phyloP scores from a whole-genome alignment of 2,888 invertebrate genomes.

The Neelides folsomi region DNA sequence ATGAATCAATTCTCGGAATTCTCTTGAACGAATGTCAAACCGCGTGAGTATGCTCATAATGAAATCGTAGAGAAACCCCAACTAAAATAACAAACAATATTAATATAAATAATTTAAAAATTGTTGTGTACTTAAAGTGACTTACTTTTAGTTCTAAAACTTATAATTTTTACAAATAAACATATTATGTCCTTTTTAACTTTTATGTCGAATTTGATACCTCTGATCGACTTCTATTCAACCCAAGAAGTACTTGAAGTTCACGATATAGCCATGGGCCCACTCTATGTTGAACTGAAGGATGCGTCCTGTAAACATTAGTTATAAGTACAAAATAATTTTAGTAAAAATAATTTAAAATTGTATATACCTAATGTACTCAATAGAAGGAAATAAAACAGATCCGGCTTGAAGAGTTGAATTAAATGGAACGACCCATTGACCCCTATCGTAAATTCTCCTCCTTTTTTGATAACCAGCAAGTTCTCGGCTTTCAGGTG shows the following conservation, averaged over 20 bases:
- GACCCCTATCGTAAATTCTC: slow-evolving; percentile 27
- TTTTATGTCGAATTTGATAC: too few species aligned
- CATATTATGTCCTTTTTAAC: too few species aligned
- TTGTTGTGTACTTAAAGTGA: too few species aligned
- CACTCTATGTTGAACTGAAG: slow-evolving; percentile 64
- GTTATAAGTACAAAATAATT: background rate
- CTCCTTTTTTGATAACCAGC: slow-evolving; percentile 27
- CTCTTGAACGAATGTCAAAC: slow-evolving; percentile 38
- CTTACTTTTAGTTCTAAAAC: too few species aligned
- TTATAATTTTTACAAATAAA: too few species aligned
- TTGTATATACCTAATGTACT: slow-evolving; percentile 18
- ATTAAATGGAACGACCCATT: slow-evolving; percentile 27
- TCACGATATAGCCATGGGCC: slow-evolving; percentile 82
- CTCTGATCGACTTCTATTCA: slow-evolving; percentile 31
- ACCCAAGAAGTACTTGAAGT: slow-evolving; percentile 54
- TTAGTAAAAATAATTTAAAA: background rate
- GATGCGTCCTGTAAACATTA: slow-evolving; percentile 42
- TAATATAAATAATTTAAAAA: too few species aligned
- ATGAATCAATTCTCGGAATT: slow-evolving; percentile 56
- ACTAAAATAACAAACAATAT: slow-evolving; percentile 47
- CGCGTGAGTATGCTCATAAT: slow-evolving; percentile 55
- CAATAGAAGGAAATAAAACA: slow-evolving; percentile 20
- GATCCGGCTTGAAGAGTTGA: slow-evolving; percentile 19
- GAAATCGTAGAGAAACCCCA: slow-evolving; percentile 52
- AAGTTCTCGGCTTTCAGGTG: background rate